Evolutionary conservation across 2,797 vertebrate genomes (phyloP).

Genomic region (Sebastes goodei): DNA sequence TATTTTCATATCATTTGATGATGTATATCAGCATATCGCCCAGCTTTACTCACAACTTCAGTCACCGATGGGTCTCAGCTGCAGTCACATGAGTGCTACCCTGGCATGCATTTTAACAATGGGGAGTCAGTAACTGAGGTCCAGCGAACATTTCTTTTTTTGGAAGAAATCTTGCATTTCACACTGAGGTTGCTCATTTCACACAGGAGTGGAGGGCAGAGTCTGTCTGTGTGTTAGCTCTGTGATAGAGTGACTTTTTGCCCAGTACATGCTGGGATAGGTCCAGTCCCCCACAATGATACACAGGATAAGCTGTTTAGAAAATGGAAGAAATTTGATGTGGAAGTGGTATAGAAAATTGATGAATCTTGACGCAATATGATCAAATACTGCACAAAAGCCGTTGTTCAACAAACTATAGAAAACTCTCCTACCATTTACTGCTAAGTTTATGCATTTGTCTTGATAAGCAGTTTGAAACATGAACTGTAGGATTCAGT

Average conservation of each 20-base stretch:
- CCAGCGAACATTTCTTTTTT: constrained; percentile 18
- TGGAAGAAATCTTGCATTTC: constrained; percentile 11
- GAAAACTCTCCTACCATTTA: not conserved
- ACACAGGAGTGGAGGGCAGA: not conserved
- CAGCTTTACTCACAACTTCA: too few relatives aligned
- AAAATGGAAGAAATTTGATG: not conserved
- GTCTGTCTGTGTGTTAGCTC: not conserved
- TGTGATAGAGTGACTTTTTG: not conserved
- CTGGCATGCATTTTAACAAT: constrained; percentile 28
- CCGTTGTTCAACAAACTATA: not conserved
- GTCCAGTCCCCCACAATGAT: not conserved
- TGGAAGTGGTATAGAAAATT: not conserved
- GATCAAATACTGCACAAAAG: not conserved
- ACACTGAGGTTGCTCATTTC: not conserved
- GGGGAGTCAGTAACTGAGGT: not conserved
- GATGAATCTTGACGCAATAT: not conserved
- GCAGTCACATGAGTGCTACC: constrained; percentile 1
- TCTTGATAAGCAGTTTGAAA: not conserved
- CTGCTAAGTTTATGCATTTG: not conserved
- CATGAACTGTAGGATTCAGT: not conserved
- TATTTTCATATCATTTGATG: accelerated
- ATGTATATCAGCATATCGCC: too few relatives aligned
- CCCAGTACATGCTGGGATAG: not conserved
- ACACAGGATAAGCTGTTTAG: not conserved
- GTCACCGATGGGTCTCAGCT: not conserved